A percentile compares a stretch with the other conserved stretches of the same genome.
These are phyloP conservation scores for Coranthus polyacanthus DNA, from an alignment of 2,797 vertebrate species.

Conservation along the genomic window DNA sequence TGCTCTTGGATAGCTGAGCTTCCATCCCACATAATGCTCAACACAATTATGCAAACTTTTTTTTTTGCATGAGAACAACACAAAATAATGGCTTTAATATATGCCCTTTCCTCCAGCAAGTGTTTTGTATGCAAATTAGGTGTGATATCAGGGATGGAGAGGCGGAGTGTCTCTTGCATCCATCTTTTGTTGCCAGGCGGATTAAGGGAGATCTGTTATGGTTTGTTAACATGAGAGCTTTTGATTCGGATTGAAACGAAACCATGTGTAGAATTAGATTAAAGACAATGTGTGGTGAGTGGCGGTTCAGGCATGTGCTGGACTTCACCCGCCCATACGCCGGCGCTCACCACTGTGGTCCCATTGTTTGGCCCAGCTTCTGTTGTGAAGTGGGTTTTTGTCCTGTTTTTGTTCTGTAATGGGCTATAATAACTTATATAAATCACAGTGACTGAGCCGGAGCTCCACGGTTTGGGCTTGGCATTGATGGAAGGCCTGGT, in stretches of 20 bases:
- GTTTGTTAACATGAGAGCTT: constrained; percentile 87
- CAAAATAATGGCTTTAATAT: constrained; percentile 87
- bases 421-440: constrained; percentile 87
- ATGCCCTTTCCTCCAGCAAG: constrained; percentile 87
- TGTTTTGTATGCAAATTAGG: constrained; percentile 87
- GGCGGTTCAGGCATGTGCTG: constrained; percentile 76
- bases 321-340: constrained; percentile 75
- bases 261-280: constrained; percentile 89
- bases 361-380: constrained; percentile 74
- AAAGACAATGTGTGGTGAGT: constrained; percentile 84
- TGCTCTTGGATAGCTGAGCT: constrained; percentile 76
- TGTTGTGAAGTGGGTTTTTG: constrained; percentile 81
- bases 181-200: constrained; percentile 85
- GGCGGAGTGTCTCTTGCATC: constrained; percentile 81
- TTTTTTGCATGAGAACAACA: constrained; percentile 76
- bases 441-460: constrained; percentile 81
- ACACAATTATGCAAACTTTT: constrained; percentile 86
- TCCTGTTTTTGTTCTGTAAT: constrained; percentile 83
- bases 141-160: constrained; percentile 85
- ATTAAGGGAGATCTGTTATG: constrained; percentile 87
- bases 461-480: constrained; percentile 78
- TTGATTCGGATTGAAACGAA: constrained; percentile 87
- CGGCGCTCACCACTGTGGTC: constrained; percentile 66
- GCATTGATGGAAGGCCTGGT: constrained; percentile 82
- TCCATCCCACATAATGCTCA: constrained; percentile 74